Base-by-base conservation (phyloP, 2,797 vertebrate genomes). In the Schizothorax lantsangensis region DNA sequence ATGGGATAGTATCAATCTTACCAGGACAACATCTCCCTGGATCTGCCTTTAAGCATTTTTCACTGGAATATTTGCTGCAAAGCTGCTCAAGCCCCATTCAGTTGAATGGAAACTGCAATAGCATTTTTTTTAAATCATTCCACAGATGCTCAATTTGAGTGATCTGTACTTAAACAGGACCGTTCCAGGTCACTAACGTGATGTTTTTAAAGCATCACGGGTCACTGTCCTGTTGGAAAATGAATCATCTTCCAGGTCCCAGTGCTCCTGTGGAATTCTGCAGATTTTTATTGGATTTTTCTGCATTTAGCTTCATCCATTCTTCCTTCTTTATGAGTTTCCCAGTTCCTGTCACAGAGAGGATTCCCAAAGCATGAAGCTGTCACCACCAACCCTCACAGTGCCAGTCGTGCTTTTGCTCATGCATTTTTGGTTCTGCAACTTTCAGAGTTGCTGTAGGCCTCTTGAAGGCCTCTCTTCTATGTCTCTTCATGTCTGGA, bases 141-240 rank as follows among this genome's bases (percentile, higher is more conserved):
- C 21, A 81, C 64, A 81, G 47, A 71, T 81, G 64, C 38, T 47
- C 19, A 33, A 23, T 38, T 66, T 69, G 64, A 71, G 45, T 36
- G 30, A 52, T 69, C 79, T 69, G n/a, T 59, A 30, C 23, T 45
- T 64, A 36, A 69, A 36, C 80, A 19, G 14, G 12, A 15, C 47
- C 5, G 21, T 81, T 81, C 30, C 64, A 54, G 80, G 30, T 71
- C 45, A 69, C 80, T 38, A 36, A 54, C 1, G 0, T 38, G n/a
- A 23, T 19, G 33, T 68, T 69, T 82, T 82, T 54, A 82, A 82
- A 71, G 45, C 30, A 54, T 54, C 12, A 23, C 36, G 47, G 47
- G 45, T 82, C 80, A 38, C 45, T 54, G 66, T 54, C 30, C 66
- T 52, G 15, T 26, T 52, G 66, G 80, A 82, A 82, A 82, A 82